These are phyloP conservation scores for Pseudochromis fuscus DNA, from an alignment of 2,797 vertebrate genomes.

Conservation along the genomic window DNA sequence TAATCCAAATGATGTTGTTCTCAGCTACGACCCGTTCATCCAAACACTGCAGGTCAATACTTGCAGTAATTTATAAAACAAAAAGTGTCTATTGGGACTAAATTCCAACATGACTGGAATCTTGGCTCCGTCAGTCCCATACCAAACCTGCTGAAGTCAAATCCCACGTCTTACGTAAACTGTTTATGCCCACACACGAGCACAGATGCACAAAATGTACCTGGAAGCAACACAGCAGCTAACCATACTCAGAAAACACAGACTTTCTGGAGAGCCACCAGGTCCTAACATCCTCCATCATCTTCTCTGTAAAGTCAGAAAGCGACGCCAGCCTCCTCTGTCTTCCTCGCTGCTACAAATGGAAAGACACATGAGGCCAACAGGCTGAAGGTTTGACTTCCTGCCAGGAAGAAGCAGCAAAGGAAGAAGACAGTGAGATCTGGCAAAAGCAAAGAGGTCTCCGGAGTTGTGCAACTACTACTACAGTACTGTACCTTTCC, in stretches of 20 bases:
- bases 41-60: too few relatives aligned
- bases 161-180: not conserved
- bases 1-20: too few relatives aligned
- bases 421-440: conserved; percentile 35
- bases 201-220: not conserved
- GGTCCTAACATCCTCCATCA: conserved; percentile 16
- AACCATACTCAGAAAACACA: conserved; percentile 16
- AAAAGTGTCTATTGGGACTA: too few relatives aligned
- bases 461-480: not conserved
- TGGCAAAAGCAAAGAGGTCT: conserved; percentile 30
- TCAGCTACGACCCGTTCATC: too few relatives aligned
- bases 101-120: too few relatives aligned
- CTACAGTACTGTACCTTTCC: conserved; percentile 12
- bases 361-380: conserved; percentile 37
- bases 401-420: conserved; percentile 39
- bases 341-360: not conserved
- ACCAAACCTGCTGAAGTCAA: not conserved
- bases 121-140: not conserved
- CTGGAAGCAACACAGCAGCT: conserved; percentile 22
- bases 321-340: conserved; percentile 7
- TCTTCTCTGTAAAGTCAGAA: conserved; percentile 31
- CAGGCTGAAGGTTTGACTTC: conserved; percentile 41
- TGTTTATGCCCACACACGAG: conserved; percentile 6
- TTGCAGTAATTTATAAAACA: too few relatives aligned
- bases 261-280: conserved; percentile 32